Percentiles rank a stretch among this genome's conserved stretches.
phyloP scores from a whole-genome alignment of 2,113 vertebrate species.

The Nerophis ophidion region DNA sequence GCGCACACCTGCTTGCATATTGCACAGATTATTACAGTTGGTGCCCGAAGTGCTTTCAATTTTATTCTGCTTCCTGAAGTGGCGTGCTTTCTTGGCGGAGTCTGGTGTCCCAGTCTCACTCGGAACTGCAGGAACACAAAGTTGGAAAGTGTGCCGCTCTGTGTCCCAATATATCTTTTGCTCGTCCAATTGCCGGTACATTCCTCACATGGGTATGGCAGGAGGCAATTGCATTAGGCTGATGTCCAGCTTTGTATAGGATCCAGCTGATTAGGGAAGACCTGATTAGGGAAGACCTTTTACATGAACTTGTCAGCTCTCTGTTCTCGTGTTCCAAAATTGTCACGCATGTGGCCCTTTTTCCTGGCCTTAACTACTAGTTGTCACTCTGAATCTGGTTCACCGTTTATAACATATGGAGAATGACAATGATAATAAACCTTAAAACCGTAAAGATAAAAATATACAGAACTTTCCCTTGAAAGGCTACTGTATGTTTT shows the following conservation, averaged over 20 bases:
- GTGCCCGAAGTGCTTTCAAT: no score
- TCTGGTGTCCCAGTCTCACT: background rate
- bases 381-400: no score
- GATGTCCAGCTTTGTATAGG: slow-evolving; percentile 37
- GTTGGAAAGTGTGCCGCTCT: background rate
- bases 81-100: no score
- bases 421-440: no score
- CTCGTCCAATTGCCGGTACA: slow-evolving; percentile 58
- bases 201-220: slow-evolving; percentile 53
- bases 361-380: background rate
- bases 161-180: slow-evolving; percentile 58
- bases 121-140: background rate
- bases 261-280: slow-evolving; percentile 33
- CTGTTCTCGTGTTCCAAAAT: background rate
- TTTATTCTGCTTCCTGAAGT: no score
- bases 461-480: no score
- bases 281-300: slow-evolving; percentile 32
- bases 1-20: no score
- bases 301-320: background rate
- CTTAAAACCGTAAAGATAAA: no score
- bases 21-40: no score
- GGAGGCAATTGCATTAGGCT: slow-evolving; percentile 10
- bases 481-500: no score
- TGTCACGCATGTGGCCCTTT: no score
- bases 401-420: no score